phyloP scores from a whole-genome alignment of 2,888 invertebrate genomes.

The Ophraella communa region DNA sequence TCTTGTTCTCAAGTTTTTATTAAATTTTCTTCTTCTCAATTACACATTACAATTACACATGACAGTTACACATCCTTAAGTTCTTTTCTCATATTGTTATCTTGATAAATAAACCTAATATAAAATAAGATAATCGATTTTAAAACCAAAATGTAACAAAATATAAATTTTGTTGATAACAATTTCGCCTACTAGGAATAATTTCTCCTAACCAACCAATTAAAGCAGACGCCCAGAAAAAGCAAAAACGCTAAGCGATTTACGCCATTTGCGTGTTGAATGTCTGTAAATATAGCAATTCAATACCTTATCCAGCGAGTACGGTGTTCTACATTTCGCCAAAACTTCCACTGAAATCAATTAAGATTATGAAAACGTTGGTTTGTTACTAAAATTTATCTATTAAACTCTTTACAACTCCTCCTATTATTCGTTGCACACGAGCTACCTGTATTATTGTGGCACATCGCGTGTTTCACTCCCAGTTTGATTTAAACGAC shows the following conservation, averaged over 20 bases:
- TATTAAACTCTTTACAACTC: slow-evolving; percentile 14
- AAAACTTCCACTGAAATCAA: slow-evolving; percentile 14
- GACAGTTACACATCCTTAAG: too few species aligned
- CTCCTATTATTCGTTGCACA: slow-evolving; percentile 8
- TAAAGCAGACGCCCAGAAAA: background rate
- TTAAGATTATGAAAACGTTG: slow-evolving; percentile 1
- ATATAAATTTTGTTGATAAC: too few species aligned
- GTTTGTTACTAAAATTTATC: background rate
- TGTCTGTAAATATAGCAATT: background rate
- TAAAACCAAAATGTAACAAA: too few species aligned
- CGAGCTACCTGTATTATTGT: background rate
- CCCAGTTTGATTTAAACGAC: background rate
- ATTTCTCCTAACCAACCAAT: too few species aligned
- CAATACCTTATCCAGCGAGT: background rate
- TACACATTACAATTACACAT: too few species aligned
- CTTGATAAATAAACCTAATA: too few species aligned
- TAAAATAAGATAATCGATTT: too few species aligned
- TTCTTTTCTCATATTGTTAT: too few species aligned
- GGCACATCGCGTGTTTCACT: slow-evolving; percentile 12
- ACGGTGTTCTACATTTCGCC: slow-evolving; percentile 1
- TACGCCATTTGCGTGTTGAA: background rate
- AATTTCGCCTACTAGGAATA: too few species aligned
- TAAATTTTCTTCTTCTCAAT: too few species aligned
- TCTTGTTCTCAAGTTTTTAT: too few species aligned
- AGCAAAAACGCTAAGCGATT: background rate